Conservation (phyloP, 2,888 invertebrate species). For the Prostheceraeus crozeri region DNA sequence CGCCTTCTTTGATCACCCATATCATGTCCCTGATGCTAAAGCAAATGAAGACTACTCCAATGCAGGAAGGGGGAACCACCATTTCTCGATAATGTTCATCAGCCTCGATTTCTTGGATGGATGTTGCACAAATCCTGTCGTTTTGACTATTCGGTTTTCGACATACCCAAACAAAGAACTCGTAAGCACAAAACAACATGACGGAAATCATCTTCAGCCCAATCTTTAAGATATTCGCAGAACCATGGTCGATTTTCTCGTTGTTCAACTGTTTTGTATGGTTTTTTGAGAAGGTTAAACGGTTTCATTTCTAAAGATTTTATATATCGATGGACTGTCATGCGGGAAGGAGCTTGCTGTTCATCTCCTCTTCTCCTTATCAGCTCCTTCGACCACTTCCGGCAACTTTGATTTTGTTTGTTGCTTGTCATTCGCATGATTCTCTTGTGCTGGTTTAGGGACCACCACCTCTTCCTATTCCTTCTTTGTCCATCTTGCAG, state of each 20-base stretch:
- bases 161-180: too few relatives aligned
- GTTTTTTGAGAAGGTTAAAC: background rate
- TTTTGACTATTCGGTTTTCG: background rate
- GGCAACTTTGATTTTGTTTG: constrained; percentile 4
- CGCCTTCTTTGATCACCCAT: too few relatives aligned
- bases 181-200: too few relatives aligned
- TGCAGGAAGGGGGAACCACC: background rate
- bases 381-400: background rate
- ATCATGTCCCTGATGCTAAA: background rate
- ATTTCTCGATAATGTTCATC: background rate
- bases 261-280: background rate
- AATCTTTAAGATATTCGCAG: background rate
- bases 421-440: background rate
- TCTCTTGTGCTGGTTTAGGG: constrained; percentile 3
- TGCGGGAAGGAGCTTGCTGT: background rate
- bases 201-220: constrained; percentile 4
- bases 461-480: too few relatives aligned
- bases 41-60: constrained; percentile 3
- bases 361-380: constrained; percentile 3
- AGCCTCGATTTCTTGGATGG: background rate
- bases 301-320: background rate
- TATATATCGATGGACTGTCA: background rate
- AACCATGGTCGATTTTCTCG: constrained; percentile 13
- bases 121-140: background rate
- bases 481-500: too few relatives aligned